Percentiles rank a stretch among this genome's conserved stretches.
These are phyloP conservation scores for Criorhina ranunculi DNA, from an alignment of 2,888 invertebrate genomes.

Conservation along the genomic window DNA sequence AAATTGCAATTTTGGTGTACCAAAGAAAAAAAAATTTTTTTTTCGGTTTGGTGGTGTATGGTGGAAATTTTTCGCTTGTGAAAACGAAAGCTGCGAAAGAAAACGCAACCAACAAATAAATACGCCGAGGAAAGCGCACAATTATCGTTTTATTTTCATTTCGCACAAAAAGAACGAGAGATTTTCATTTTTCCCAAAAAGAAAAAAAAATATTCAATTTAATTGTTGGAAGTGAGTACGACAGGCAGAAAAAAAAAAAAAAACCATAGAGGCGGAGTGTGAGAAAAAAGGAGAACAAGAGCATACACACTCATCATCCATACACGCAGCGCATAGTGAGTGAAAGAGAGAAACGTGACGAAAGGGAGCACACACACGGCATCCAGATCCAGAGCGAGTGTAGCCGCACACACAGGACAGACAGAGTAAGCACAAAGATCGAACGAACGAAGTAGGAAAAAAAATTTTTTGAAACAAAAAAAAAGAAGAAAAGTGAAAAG, in stretches of 20 bases:
- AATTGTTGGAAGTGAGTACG: slow-evolving; percentile 74
- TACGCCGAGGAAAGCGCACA: slow-evolving; percentile 51
- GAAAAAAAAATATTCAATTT: slow-evolving; percentile 68
- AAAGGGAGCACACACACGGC: slow-evolving; percentile 40
- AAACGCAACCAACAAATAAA: slow-evolving; percentile 48
- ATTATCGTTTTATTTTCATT: slow-evolving; percentile 53
- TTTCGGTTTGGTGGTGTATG: slow-evolving; percentile 74
- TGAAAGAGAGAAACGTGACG: slow-evolving; percentile 45
- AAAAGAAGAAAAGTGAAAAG: slow-evolving; percentile 71
- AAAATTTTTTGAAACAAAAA: slow-evolving; percentile 70
- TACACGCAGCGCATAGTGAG: slow-evolving; percentile 43
- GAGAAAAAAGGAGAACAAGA: slow-evolving; percentile 65
- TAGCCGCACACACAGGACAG: slow-evolving; percentile 70
- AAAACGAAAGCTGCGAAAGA: slow-evolving; percentile 78
- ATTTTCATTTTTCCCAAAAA: slow-evolving; percentile 57
- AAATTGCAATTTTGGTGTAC: slow-evolving; percentile 84
- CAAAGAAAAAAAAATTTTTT: slow-evolving; percentile 79
- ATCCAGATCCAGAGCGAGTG: slow-evolving; percentile 46
- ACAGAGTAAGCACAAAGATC: slow-evolving; percentile 76
- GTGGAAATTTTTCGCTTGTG: slow-evolving; percentile 72
- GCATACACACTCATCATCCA: slow-evolving; percentile 69
- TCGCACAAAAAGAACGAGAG: slow-evolving; percentile 64
- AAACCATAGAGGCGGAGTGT: slow-evolving; percentile 67
- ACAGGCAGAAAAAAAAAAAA: slow-evolving; percentile 67
- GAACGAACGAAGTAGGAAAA: slow-evolving; percentile 77